A percentile compares a stretch with the other conserved stretches of the same genome.
Evolutionary conservation across 1,140 invertebrate genomes (phyloP).

Genomic region (Adoxophyes honmai): DNA sequence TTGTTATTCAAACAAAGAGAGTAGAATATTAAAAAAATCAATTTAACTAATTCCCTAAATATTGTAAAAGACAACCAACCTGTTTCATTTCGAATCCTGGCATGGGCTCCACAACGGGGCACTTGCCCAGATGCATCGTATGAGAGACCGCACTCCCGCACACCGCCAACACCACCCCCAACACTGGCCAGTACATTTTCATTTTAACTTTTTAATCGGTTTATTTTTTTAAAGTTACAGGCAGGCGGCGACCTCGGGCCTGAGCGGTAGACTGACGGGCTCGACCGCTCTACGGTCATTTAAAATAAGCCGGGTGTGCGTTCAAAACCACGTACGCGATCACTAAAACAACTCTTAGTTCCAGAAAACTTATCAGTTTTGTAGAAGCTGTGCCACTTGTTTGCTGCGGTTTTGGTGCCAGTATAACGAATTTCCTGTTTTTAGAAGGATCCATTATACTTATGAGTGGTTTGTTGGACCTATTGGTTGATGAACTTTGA

Average conservation of each 20-base stretch:
- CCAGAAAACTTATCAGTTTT: conserved; percentile 2
- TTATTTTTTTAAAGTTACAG: conserved; percentile 6
- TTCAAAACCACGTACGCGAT: conserved; percentile 20
- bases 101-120: conserved; percentile 84
- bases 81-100: conserved; percentile 83
- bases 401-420: too few species aligned
- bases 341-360: conserved; percentile 3
- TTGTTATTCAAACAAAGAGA: background rate
- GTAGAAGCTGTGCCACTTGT: too few species aligned
- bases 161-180: conserved; percentile 42
- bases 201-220: conserved; percentile 1
- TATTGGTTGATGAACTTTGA: too few species aligned
- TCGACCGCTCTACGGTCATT: conserved; percentile 16
- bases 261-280: conserved; percentile 16
- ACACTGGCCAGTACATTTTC: conserved; percentile 37
- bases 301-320: conserved; percentile 7
- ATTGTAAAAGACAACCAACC: conserved; percentile 75
- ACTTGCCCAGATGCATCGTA: conserved; percentile 85
- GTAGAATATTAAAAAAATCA: background rate
- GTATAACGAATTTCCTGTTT: too few species aligned
- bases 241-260: background rate
- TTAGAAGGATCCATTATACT: too few species aligned
- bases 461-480: too few species aligned
- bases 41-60: too few species aligned
- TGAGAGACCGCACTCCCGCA: conserved; percentile 67